Percentiles rank a stretch among this genome's conserved stretches.
Evolutionary conservation across 2,113 vertebrate species (phyloP).

Genomic region (Cheilinus undulatus): DNA sequence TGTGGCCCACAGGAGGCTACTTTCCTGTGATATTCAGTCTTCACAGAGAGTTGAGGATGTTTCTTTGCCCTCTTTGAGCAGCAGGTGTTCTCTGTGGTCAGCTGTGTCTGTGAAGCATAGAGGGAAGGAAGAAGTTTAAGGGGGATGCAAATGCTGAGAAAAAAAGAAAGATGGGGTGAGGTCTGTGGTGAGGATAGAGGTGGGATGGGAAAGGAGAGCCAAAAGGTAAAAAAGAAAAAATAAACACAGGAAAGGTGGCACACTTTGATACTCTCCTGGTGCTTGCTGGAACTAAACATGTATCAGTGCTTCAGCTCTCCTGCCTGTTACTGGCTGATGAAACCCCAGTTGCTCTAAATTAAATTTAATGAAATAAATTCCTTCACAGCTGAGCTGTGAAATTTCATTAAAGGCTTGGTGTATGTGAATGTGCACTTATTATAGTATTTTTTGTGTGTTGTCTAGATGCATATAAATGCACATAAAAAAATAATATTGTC

Average conservation of each 20-base stretch:
- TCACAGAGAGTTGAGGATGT: neutral
- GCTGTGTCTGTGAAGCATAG: neutral
- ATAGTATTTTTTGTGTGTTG: neutral
- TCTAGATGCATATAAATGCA: conserved; percentile 4
- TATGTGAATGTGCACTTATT: neutral
- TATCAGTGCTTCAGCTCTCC: conserved; percentile 40
- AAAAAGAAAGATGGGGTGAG: conserved; percentile 11
- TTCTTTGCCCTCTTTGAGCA: conserved; percentile 18
- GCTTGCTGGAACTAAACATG: conserved; percentile 45
- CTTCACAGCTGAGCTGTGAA: conserved; percentile 64
- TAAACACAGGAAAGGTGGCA: conserved; percentile 37
- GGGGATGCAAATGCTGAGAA: conserved; percentile 25
- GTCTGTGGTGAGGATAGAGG: conserved; percentile 8
- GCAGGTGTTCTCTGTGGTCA: conserved; percentile 26
- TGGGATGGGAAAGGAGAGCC: conserved; percentile 23
- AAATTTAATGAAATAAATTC: conserved; percentile 69
- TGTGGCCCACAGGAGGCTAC: too few relatives aligned
- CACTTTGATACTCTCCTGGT: conserved; percentile 57
- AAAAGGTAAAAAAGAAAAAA: conserved; percentile 23
- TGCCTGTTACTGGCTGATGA: conserved; percentile 66
- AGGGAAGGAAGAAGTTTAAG: conserved; percentile 4
- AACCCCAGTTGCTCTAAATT: conserved; percentile 66
- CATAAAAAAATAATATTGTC: conserved; percentile 30
- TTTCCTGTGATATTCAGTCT: too few relatives aligned
- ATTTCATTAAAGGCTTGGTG: conserved; percentile 41